Evolutionary conservation across 2,113 vertebrate genomes (phyloP).

Genomic region (Strigops habroptila): DNA sequence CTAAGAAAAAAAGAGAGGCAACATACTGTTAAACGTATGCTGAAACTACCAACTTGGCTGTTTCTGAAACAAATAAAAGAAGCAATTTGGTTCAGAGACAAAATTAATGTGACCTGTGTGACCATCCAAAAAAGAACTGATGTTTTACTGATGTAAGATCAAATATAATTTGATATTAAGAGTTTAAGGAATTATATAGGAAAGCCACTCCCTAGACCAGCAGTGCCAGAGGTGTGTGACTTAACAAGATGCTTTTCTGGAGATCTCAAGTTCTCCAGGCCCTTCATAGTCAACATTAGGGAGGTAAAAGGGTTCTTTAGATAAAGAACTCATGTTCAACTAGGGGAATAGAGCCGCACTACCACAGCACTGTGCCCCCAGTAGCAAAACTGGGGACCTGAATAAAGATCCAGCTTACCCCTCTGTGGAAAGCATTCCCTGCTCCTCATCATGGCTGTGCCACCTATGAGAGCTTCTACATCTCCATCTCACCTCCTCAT

Average conservation of each 20-base stretch:
- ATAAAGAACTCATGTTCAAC: background rate
- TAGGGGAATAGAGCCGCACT: background rate
- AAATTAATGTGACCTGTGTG: background rate
- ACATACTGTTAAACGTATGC: background rate
- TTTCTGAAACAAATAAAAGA: background rate
- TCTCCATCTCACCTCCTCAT: background rate
- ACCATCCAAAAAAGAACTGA: background rate
- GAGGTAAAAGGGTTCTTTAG: background rate
- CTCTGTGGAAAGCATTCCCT: background rate
- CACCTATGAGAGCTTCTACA: background rate
- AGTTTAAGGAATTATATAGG: background rate
- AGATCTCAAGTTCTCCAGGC: background rate
- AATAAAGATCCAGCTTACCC: background rate
- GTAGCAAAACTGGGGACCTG: background rate
- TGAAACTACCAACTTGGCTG: background rate
- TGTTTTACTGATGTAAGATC: background rate
- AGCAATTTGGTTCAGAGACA: background rate
- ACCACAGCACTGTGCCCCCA: accelerated
- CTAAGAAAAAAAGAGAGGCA: background rate
- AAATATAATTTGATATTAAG: background rate
- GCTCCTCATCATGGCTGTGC: background rate
- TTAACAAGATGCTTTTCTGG: background rate
- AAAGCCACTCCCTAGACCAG: background rate
- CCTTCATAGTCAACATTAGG: background rate
- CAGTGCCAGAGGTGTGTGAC: background rate